Evolutionary conservation across 2,888 invertebrate genomes (phyloP).

Genomic region (Parnassius apollo): DNA sequence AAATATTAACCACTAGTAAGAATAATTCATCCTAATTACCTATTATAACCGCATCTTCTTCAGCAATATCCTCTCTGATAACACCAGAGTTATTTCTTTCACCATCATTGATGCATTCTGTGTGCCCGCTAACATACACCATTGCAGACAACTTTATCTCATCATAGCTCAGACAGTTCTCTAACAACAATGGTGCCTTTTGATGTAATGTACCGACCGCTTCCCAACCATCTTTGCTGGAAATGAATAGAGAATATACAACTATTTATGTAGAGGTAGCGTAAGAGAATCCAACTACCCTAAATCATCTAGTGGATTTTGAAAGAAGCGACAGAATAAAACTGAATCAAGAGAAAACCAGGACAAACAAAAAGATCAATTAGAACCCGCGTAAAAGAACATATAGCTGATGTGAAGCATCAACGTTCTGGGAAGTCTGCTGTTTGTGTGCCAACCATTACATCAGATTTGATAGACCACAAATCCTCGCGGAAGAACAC

Average conservation of each 20-base stretch:
- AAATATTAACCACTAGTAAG: no score
- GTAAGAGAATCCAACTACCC: no score
- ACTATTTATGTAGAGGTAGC: neutral
- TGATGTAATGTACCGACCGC: constrained; percentile 79
- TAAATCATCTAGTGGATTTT: no score
- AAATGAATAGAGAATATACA: constrained; percentile 9
- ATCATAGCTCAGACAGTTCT: constrained; percentile 83
- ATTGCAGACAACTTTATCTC: constrained; percentile 83
- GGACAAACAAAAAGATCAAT: no score
- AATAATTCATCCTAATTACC: constrained; percentile 42
- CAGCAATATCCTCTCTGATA: constrained; percentile 61
- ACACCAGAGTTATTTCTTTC: constrained; percentile 75
- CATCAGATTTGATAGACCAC: no score
- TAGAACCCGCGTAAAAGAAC: no score
- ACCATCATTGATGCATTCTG: constrained; percentile 83
- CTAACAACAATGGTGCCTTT: constrained; percentile 72
- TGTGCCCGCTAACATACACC: constrained; percentile 81
- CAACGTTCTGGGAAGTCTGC: no score
- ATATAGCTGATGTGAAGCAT: no score
- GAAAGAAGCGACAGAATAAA: no score
- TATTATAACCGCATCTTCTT: constrained; percentile 68
- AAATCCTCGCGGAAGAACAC: no score
- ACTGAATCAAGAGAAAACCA: no score
- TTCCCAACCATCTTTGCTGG: constrained; percentile 80
- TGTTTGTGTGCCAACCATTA: no score